Evolutionary conservation across 2,113 vertebrate species (phyloP).

Genomic region (Melierax canorus): DNA sequence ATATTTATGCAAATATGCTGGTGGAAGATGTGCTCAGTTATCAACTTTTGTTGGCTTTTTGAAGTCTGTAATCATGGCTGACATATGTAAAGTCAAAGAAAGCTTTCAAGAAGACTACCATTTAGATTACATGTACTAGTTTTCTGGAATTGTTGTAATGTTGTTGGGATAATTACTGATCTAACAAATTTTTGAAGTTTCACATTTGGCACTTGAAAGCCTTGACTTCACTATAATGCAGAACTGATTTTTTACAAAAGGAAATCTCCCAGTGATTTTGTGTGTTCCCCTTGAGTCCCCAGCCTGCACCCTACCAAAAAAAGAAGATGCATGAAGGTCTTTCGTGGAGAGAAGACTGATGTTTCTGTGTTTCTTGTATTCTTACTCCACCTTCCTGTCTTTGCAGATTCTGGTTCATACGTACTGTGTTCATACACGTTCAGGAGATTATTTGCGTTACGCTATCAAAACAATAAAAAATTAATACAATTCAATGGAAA

Average conservation of each 20-base stretch:
- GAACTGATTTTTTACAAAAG: not conserved
- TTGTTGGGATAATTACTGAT: not conserved
- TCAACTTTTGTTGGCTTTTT: not conserved
- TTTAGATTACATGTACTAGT: not conserved
- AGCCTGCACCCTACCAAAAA: not conserved
- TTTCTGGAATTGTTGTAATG: not conserved
- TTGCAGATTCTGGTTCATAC: not conserved
- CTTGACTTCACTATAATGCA: not conserved
- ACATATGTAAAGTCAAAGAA: not conserved
- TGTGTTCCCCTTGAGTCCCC: not conserved
- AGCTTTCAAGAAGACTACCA: not conserved
- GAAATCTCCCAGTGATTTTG: not conserved
- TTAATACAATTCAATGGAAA: not conserved
- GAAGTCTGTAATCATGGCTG: not conserved
- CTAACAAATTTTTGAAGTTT: not conserved
- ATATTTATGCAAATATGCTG: not conserved
- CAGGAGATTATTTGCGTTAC: not conserved
- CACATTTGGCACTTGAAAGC: accelerated
- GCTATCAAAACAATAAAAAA: not conserved
- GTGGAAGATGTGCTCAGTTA: not conserved
- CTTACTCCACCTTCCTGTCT: not conserved
- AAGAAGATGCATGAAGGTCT: not conserved
- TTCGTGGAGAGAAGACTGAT: not conserved
- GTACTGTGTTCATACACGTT: accelerated
- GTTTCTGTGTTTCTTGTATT: not conserved